Evolutionary conservation across 1,140 invertebrate genomes (phyloP).

Genomic region (Augochlora pura): DNA sequence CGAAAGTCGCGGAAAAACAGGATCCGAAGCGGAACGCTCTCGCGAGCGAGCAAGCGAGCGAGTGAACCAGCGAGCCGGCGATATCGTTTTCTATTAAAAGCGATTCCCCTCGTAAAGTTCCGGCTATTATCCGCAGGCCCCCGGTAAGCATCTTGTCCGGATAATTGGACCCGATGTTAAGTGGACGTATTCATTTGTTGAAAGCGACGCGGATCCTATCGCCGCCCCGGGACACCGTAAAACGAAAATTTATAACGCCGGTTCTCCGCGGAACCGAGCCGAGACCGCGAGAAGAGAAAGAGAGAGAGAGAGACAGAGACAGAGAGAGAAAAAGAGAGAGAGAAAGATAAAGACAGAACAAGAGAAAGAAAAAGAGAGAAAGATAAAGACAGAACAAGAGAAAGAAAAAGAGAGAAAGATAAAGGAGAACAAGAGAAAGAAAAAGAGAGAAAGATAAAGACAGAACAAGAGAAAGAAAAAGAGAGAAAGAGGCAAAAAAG

Average conservation of each 20-base stretch:
- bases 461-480: no score
- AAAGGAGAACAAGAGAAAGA: no score
- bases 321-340: no score
- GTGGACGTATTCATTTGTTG: slow-evolving; percentile 12
- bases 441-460: no score
- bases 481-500: no score
- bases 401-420: no score
- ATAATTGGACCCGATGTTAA: slow-evolving; percentile 18
- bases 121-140: neutral
- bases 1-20: neutral
- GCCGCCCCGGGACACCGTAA: neutral
- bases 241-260: slow-evolving; percentile 18
- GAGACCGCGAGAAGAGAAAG: no score
- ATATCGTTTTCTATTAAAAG: slow-evolving; percentile 18
- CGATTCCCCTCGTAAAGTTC: slow-evolving; percentile 8
- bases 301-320: no score
- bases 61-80: neutral
- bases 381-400: no score
- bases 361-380: no score
- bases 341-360: no score
- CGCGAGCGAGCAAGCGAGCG: no score
- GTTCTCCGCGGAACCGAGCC: neutral
- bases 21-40: neutral
- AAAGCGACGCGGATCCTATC: neutral
- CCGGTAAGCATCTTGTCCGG: neutral